Percentiles rank a stretch among this genome's conserved stretches.
Conservation (phyloP, 2,797 vertebrate species). For the Urophycis tenuis region DNA sequence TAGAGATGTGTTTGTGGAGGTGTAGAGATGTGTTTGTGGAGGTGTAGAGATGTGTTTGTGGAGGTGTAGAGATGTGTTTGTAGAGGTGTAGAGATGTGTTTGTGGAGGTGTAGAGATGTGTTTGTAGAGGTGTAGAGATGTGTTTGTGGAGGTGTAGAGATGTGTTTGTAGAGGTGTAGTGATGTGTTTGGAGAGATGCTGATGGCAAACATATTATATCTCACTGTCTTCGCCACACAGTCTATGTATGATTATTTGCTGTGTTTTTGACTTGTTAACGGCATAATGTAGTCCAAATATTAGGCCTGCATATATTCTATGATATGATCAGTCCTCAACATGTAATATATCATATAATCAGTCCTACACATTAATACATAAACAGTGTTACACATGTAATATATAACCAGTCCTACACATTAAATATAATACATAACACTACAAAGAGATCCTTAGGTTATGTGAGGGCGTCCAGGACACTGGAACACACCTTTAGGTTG, state of each 20-base stretch:
- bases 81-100: neutral
- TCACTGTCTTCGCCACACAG: too few relatives aligned
- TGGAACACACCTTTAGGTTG: neutral
- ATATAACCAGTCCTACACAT: too few relatives aligned
- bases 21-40: neutral
- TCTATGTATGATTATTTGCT: too few relatives aligned
- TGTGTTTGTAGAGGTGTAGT: neutral
- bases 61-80: too few relatives aligned
- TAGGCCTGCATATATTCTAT: neutral
- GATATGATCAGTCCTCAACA: neutral
- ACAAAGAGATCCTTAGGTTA: neutral
- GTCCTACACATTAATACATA: too few relatives aligned
- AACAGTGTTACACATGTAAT: neutral
- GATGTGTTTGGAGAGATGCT: neutral
- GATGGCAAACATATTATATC: too few relatives aligned
- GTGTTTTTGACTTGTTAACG: too few relatives aligned
- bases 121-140: too few relatives aligned
- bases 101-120: neutral
- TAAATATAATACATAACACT: neutral
- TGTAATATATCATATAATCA: neutral
- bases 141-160: neutral
- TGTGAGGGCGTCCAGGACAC: too few relatives aligned
- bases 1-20: neutral
- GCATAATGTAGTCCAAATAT: neutral
- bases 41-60: too few relatives aligned